Percentiles rank a stretch among this genome's conserved stretches.
Conservation (phyloP, 2,113 vertebrate species). For the Paratilapia polleni region DNA sequence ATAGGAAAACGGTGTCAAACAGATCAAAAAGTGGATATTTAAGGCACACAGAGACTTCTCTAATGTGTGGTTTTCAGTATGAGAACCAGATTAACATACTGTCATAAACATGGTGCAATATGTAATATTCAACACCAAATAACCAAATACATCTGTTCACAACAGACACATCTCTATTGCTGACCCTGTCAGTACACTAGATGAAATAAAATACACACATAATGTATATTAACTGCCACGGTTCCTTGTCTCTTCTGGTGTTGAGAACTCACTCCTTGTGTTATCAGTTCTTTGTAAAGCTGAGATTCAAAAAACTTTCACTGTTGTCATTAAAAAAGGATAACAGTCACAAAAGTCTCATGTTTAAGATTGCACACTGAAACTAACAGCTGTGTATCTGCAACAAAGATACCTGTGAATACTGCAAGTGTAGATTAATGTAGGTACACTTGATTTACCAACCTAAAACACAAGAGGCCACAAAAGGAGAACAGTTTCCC, state of each 20-base stretch:
- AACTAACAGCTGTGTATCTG: neutral
- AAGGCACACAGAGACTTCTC: conserved; percentile 67
- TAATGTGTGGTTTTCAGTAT: conserved; percentile 34
- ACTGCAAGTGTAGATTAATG: neutral
- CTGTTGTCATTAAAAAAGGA: neutral
- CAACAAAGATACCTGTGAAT: neutral
- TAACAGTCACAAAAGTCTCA: neutral
- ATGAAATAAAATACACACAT: neutral
- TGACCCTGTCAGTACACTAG: neutral
- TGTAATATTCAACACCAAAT: neutral
- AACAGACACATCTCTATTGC: conserved; percentile 30
- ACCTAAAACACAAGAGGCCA: neutral
- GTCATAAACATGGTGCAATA: conserved; percentile 11
- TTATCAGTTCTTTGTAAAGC: neutral
- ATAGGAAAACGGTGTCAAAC: neutral
- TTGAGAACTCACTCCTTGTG: neutral
- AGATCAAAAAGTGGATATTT: conserved; percentile 10
- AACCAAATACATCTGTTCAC: conserved; percentile 35
- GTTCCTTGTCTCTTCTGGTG: neutral
- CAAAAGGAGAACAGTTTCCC: neutral
- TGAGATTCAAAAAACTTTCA: neutral
- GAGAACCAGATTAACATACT: conserved; percentile 15
- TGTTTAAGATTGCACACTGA: neutral
- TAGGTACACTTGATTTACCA: neutral
- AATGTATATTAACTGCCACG: neutral